Conservation (phyloP, 2,797 vertebrate species). For the Sibirionetta formosa region DNA sequence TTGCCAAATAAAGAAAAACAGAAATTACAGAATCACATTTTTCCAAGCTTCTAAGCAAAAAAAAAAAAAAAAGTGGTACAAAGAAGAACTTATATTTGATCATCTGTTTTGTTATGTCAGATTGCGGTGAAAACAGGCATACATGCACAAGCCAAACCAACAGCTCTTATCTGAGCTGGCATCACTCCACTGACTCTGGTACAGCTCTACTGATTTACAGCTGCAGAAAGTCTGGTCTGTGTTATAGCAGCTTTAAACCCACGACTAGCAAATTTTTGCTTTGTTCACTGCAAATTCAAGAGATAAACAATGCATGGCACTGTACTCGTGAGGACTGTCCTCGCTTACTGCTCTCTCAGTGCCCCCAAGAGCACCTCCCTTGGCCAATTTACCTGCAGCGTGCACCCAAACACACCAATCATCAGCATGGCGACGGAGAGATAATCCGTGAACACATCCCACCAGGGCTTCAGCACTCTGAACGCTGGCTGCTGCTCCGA, state of each 20-base stretch:
- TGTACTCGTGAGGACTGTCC: background rate
- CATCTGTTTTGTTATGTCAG: background rate
- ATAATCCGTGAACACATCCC: constrained; percentile 98
- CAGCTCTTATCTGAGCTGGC: constrained; percentile 39
- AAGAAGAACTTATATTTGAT: background rate
- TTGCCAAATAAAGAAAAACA: background rate
- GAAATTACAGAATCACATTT: background rate
- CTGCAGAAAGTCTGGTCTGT: background rate
- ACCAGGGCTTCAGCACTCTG: constrained; percentile 98
- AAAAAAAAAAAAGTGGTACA: background rate
- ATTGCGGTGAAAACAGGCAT: background rate
- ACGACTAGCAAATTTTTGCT: constrained; percentile 7
- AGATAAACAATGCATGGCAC: background rate
- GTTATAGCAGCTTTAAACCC: constrained; percentile 34
- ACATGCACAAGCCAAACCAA: constrained; percentile 8
- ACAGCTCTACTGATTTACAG: constrained; percentile 17
- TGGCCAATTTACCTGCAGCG: constrained; percentile 89
- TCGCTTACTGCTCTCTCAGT: background rate
- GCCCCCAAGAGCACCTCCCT: background rate
- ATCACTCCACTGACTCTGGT: background rate
- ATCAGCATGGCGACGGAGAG: constrained; percentile 98
- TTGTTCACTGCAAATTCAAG: background rate
- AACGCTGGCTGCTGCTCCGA: constrained; percentile 97
- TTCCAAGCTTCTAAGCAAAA: background rate
- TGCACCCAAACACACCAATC: constrained; percentile 98